Percentiles rank a stretch among this genome's conserved stretches.
phyloP scores from a whole-genome alignment of 2,888 invertebrate genomes.

The Adelognathus sp. region DNA sequence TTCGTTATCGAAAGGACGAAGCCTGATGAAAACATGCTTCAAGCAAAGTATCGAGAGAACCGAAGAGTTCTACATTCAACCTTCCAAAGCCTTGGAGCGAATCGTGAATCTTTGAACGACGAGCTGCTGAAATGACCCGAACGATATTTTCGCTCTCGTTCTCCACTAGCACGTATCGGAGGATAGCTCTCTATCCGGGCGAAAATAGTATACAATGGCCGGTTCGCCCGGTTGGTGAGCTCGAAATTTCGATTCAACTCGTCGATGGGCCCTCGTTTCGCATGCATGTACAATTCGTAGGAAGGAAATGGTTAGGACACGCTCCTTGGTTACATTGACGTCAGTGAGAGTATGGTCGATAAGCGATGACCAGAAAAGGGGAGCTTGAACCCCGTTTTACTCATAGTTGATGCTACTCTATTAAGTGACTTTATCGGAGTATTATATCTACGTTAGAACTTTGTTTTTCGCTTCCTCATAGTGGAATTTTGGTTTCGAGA shows the following conservation, averaged over 20 bases:
- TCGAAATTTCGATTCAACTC: constrained; percentile 6
- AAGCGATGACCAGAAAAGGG: constrained; percentile 24
- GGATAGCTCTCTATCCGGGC: constrained; percentile 1
- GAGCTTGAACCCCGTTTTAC: neutral
- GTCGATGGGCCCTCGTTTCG: constrained; percentile 23
- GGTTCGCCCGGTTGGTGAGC: neutral
- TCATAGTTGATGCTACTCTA: too few relatives aligned
- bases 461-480: too few relatives aligned
- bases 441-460: too few relatives aligned
- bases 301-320: constrained; percentile 32
- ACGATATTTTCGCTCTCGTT: neutral
- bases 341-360: constrained; percentile 15
- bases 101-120: too few relatives aligned
- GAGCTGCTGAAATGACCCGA: too few relatives aligned
- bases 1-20: too few relatives aligned
- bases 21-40: too few relatives aligned
- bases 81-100: too few relatives aligned
- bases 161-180: neutral
- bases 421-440: too few relatives aligned
- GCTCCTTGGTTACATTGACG: constrained; percentile 35
- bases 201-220: neutral
- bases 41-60: too few relatives aligned
- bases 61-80: too few relatives aligned
- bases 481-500: too few relatives aligned
- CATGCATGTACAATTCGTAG: constrained; percentile 28